These are phyloP conservation scores for Lithobates pipiens DNA, from an alignment of 2,797 vertebrate genomes.

Conservation along the genomic window DNA sequence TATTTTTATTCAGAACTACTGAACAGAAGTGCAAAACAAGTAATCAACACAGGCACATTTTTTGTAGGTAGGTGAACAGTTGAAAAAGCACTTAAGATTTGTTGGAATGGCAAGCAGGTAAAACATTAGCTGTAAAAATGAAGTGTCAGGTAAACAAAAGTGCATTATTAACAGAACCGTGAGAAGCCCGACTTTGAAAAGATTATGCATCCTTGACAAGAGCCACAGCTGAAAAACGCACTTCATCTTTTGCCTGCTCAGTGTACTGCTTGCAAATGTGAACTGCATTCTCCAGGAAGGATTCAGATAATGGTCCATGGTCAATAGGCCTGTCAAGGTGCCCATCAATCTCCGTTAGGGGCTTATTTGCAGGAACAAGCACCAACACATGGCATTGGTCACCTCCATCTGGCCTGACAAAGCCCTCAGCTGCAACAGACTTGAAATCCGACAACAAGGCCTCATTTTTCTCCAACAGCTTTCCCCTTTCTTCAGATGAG, in stretches of 20 bases:
- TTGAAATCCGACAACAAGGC: constrained; percentile 88
- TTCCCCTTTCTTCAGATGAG: constrained; percentile 89
- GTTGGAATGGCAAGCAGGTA: not conserved
- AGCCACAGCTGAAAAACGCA: constrained; percentile 94
- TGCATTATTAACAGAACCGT: constrained; percentile 5
- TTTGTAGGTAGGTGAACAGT: not conserved
- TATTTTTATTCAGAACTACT: constrained; percentile 33
- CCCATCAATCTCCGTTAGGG: constrained; percentile 73
- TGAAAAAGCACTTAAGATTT: constrained; percentile 22
- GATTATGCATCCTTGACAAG: constrained; percentile 78
- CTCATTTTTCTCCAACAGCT: constrained; percentile 89
- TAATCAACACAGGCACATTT: not conserved
- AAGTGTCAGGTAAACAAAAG: constrained; percentile 17
- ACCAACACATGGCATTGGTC: constrained; percentile 96
- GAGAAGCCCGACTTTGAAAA: not conserved
- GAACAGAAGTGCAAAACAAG: constrained; percentile 26
- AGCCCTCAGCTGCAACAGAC: constrained; percentile 89
- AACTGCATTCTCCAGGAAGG: constrained; percentile 83
- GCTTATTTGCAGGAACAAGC: constrained; percentile 87
- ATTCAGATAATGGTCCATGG: no score
- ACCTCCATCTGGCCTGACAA: constrained; percentile 84
- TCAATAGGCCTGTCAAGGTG: no score
- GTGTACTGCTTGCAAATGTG: constrained; percentile 90
- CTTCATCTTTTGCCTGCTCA: constrained; percentile 89
- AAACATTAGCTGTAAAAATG: not conserved